phyloP scores from a whole-genome alignment of 2,888 invertebrate species.

The Nasonia oneida region DNA sequence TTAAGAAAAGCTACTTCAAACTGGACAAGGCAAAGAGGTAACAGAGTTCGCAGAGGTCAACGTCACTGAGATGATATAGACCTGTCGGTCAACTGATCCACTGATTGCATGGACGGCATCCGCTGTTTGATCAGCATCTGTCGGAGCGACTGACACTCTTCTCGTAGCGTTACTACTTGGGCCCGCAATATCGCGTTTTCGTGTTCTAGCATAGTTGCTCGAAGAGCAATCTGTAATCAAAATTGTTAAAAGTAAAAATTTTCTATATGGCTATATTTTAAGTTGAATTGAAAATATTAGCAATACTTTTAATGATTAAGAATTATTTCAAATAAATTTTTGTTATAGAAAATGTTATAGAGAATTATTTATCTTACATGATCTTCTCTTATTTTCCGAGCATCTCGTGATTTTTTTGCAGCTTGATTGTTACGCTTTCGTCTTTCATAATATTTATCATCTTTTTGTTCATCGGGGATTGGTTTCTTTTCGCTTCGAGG shows the following conservation, averaged over 20 bases:
- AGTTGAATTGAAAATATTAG: not conserved
- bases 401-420: conserved; percentile 95
- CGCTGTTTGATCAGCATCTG: conserved; percentile 82
- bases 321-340: not conserved
- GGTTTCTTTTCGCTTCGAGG: conserved; percentile 91
- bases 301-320: not conserved
- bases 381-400: conserved; percentile 92
- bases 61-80: conserved; percentile 43
- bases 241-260: not conserved
- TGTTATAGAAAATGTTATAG: not conserved
- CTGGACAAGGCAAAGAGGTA: conserved; percentile 40
- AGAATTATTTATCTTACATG: conserved; percentile 81
- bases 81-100: conserved; percentile 44
- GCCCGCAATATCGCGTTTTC: conserved; percentile 93
- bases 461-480: conserved; percentile 92
- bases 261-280: not conserved
- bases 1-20: not conserved
- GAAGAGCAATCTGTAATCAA: conserved; percentile 85
- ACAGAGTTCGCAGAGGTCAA: conserved; percentile 47
- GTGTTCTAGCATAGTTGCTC: conserved; percentile 91
- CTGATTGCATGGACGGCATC: conserved; percentile 49
- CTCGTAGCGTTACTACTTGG: conserved; percentile 89
- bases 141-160: conserved; percentile 87
- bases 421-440: conserved; percentile 94
- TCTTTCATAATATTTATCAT: conserved; percentile 93